Conservation (phyloP, 2,888 invertebrate species). For the Trachelus troglodyta region DNA sequence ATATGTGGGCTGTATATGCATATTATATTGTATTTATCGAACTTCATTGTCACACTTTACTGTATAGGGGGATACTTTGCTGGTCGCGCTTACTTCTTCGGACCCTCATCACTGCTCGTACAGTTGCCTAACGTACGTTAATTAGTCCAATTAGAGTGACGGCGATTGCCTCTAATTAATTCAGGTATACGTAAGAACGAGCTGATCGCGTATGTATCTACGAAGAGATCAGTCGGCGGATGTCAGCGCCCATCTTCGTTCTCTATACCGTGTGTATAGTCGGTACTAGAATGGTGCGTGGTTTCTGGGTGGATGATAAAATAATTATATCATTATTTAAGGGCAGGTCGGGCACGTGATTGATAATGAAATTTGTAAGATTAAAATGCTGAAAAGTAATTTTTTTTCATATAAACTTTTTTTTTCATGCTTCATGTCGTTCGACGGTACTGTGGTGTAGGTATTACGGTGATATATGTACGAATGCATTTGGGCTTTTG, state of each 20-base stretch:
- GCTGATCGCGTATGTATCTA: constrained; percentile 41
- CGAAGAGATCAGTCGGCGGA: constrained; percentile 32
- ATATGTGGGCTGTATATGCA: not conserved
- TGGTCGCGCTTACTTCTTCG: not conserved
- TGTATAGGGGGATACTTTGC: not conserved
- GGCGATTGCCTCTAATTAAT: constrained; percentile 54
- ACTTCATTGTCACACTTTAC: not conserved
- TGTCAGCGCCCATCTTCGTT: constrained; percentile 16
- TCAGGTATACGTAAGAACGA: constrained; percentile 40
- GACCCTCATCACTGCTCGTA: not conserved
- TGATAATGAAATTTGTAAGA: not conserved
- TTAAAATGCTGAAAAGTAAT: too few relatives aligned
- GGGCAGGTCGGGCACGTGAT: not conserved
- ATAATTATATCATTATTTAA: not conserved
- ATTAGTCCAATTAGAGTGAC: constrained; percentile 56
- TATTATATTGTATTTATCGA: not conserved
- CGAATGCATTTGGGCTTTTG: too few relatives aligned
- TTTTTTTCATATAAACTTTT: too few relatives aligned
- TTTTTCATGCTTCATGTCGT: too few relatives aligned
- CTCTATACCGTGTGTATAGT: not conserved
- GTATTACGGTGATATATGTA: too few relatives aligned
- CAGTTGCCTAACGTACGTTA: constrained; percentile 33
- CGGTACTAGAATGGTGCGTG: not conserved
- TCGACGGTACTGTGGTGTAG: too few relatives aligned
- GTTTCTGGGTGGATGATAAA: not conserved